Percentiles rank a stretch among this genome's conserved stretches.
Conservation (phyloP, 2,797 vertebrate species). For the Fundulus diaphanus region DNA sequence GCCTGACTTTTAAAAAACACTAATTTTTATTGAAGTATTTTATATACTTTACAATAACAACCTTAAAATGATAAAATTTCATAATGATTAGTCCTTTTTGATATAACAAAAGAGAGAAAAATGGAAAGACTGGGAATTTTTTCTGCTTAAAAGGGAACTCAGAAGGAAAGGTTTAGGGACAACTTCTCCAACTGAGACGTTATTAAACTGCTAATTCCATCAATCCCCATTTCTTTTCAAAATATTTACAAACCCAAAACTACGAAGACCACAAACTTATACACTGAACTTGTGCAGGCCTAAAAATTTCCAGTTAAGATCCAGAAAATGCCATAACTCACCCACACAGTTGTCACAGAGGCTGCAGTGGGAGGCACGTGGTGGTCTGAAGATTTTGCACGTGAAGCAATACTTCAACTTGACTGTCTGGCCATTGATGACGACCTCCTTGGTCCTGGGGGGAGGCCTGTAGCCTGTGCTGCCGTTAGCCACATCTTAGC, state of each 20-base stretch:
- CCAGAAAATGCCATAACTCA: conserved; percentile 75
- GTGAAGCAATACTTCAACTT: conserved; percentile 99
- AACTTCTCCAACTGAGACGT: no score
- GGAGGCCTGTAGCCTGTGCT: conserved; percentile 93
- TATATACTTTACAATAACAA: no score
- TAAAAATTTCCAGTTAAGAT: conserved; percentile 5
- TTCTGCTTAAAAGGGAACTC: no score
- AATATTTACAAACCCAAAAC: neutral
- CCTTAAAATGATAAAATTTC: no score
- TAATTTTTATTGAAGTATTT: neutral
- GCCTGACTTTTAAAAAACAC: neutral
- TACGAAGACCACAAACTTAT: neutral
- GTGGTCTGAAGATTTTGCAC: conserved; percentile 98
- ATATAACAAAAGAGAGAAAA: no score
- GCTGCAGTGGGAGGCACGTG: conserved; percentile 97
- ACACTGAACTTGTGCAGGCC: neutral
- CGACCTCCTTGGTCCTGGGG: conserved; percentile 95
- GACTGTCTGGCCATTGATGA: conserved; percentile 96
- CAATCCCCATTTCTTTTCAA: neutral
- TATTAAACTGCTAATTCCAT: no score
- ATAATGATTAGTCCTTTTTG: neutral
- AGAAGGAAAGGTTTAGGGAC: no score
- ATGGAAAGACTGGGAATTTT: no score
- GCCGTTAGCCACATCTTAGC: conserved; percentile 92
- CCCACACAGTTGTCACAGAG: conserved; percentile 99